Evolutionary conservation across 2,797 vertebrate species (phyloP).

Genomic region (Siniperca obscura): DNA sequence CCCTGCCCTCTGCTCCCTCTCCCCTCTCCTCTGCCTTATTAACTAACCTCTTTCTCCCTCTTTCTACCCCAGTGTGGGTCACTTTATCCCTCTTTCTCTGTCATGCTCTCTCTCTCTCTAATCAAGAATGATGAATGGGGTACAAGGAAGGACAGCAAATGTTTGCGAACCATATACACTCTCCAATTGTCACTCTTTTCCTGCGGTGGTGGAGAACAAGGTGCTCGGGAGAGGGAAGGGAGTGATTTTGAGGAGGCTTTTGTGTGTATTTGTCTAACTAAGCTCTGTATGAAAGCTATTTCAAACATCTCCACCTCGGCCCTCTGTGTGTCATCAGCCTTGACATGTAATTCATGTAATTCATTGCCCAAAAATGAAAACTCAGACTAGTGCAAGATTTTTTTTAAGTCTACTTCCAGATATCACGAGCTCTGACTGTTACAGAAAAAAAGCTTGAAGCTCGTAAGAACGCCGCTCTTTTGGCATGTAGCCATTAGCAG

Average conservation of each 20-base stretch:
- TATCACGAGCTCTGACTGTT: constrained; percentile 25
- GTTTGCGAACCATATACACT: constrained; percentile 73
- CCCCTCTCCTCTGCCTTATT: constrained; percentile 62
- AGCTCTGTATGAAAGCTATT: constrained; percentile 69
- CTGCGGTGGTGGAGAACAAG: constrained; percentile 27
- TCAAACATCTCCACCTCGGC: constrained; percentile 62
- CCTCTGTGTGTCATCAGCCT: constrained; percentile 58
- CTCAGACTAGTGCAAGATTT: not conserved
- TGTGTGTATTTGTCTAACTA: constrained; percentile 71
- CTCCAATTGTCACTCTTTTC: constrained; percentile 51
- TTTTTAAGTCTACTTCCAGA: constrained; percentile 14
- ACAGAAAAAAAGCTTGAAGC: constrained; percentile 45
- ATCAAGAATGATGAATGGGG: constrained; percentile 83
- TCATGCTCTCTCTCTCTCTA: constrained; percentile 63
- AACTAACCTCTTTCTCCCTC: constrained; percentile 52
- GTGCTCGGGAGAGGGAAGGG: constrained; percentile 17
- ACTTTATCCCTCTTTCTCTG: constrained; percentile 60
- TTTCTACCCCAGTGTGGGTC: constrained; percentile 52
- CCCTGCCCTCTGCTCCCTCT: constrained; percentile 64
- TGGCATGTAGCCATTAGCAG: constrained; percentile 59
- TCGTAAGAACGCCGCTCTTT: constrained; percentile 45
- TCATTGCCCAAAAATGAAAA: constrained; percentile 9
- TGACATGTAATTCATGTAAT: constrained; percentile 54
- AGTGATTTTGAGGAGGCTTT: constrained; percentile 42
- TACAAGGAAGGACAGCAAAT: constrained; percentile 68